phyloP scores from a whole-genome alignment of 2,113 vertebrate species.

The Carassius gibelio region DNA sequence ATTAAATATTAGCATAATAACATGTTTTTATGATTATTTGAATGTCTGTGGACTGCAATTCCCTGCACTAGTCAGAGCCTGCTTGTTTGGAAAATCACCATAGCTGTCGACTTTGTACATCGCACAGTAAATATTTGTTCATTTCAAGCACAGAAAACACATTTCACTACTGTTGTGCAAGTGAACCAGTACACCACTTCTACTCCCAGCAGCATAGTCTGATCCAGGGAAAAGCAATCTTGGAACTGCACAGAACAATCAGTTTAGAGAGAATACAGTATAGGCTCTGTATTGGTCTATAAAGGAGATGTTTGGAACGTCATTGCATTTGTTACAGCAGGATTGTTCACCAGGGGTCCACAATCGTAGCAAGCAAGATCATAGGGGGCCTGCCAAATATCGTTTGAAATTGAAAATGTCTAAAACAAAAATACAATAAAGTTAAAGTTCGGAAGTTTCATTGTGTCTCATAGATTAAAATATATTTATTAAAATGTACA shows the following conservation, averaged over 20 bases:
- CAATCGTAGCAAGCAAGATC: neutral
- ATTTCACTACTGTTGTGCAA: neutral
- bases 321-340: neutral
- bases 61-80: neutral
- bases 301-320: neutral
- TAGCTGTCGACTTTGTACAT: neutral
- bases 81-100: neutral
- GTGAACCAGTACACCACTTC: neutral
- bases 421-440: neutral
- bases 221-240: conserved; percentile 21
- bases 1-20: neutral
- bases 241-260: conserved; percentile 10
- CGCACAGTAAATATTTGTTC: conserved; percentile 14
- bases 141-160: conserved; percentile 17
- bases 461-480: neutral
- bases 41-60: neutral
- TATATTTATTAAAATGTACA: neutral
- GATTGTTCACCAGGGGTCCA: neutral
- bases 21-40: neutral
- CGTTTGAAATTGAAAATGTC: neutral
- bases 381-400: neutral
- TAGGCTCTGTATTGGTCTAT: neutral
- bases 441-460: neutral
- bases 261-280: conserved; percentile 9
- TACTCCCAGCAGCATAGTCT: conserved; percentile 4